Conservation (phyloP, 1,140 invertebrate species). For the Ostrea denselamellosa region DNA sequence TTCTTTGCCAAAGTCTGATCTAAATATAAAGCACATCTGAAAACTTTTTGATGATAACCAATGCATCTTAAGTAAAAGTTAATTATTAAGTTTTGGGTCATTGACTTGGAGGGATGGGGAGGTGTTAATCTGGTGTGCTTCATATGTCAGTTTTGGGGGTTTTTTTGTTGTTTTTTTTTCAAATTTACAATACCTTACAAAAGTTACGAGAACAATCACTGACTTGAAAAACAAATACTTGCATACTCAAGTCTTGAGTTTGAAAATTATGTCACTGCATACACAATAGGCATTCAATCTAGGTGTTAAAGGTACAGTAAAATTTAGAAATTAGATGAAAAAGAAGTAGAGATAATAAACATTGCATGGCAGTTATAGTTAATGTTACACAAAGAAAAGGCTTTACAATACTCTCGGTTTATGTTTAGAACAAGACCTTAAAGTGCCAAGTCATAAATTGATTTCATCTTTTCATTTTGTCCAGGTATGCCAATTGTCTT, state of each 20-base stretch:
- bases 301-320: constrained; percentile 12
- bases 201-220: neutral
- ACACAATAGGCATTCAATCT: neutral
- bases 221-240: constrained; percentile 11
- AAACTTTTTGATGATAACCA: neutral
- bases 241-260: neutral
- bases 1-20: constrained; percentile 8
- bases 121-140: constrained; percentile 10
- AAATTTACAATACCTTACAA: too few species aligned
- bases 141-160: neutral
- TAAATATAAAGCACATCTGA: neutral
- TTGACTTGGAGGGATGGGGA: neutral
- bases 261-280: neutral
- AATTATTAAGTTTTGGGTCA: neutral
- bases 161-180: too few species aligned
- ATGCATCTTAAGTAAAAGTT: constrained; percentile 9
- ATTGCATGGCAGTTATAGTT: neutral
- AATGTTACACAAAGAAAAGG: neutral
- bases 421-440: neutral
- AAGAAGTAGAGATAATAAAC: neutral
- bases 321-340: neutral
- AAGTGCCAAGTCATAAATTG: constrained; percentile 18
- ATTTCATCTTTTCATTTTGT: neutral
- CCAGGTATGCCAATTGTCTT: neutral
- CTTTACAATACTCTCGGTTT: neutral